Evolutionary conservation across 2,888 invertebrate species (phyloP).

Genomic region (Himalopsyche tibetana): DNA sequence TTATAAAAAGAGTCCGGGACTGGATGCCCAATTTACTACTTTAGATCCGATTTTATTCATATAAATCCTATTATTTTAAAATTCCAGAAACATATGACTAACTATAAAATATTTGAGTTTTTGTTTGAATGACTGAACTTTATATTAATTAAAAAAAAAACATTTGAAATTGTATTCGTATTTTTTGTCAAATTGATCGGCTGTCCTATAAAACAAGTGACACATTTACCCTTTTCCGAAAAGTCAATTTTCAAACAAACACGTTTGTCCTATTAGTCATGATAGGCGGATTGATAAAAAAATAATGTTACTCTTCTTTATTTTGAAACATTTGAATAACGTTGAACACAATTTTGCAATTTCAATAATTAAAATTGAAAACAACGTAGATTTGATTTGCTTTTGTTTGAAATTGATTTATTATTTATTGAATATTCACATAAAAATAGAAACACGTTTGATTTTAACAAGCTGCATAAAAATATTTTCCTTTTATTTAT

Average conservation of each 20-base stretch:
- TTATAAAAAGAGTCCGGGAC: no score
- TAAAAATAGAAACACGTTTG: neutral
- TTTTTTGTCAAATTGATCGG: neutral
- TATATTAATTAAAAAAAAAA: no score
- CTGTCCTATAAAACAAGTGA: neutral
- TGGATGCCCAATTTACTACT: no score
- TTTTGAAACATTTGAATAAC: slow-evolving; percentile 1
- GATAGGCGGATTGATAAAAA: slow-evolving; percentile 20
- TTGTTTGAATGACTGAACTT: no score
- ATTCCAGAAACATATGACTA: no score
- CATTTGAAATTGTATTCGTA: no score
- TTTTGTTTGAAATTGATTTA: neutral
- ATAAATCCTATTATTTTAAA: no score
- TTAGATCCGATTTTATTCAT: no score
- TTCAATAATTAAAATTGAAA: slow-evolving; percentile 28
- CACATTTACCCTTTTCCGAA: neutral
- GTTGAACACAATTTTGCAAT: neutral
- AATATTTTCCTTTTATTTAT: no score
- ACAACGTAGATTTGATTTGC: neutral
- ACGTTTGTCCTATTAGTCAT: slow-evolving; percentile 34
- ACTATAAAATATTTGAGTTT: no score
- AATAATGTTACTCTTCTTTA: neutral
- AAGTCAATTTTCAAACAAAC: slow-evolving; percentile 8
- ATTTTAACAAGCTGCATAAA: no score
- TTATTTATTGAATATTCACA: neutral